Conservation (phyloP, 2,888 invertebrate genomes). For the Petrophora chlorosata region DNA sequence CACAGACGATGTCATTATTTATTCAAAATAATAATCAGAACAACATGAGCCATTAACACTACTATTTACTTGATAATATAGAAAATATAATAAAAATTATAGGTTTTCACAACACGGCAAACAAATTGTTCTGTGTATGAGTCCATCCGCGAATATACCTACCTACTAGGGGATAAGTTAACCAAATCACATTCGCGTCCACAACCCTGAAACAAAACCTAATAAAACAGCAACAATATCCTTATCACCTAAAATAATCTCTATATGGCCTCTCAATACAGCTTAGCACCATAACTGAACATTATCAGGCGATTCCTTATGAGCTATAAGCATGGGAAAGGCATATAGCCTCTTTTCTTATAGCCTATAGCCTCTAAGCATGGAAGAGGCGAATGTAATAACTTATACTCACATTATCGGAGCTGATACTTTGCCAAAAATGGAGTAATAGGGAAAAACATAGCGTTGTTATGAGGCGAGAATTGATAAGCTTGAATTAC, state of each 20-base stretch:
- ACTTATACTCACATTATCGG: conserved; percentile 14
- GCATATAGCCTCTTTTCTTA: not conserved
- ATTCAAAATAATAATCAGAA: too few relatives aligned
- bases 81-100: too few relatives aligned
- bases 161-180: too few relatives aligned
- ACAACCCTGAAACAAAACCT: not conserved
- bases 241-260: conserved; percentile 16
- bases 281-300: conserved; percentile 22
- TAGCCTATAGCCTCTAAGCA: conserved; percentile 15
- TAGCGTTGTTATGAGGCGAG: conserved; percentile 16
- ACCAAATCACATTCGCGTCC: not conserved
- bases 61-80: too few relatives aligned
- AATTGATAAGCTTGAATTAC: conserved; percentile 21
- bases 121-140: too few relatives aligned
- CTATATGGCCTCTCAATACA: conserved; percentile 16
- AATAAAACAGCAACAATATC: conserved; percentile 8
- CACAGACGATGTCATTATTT: too few relatives aligned
- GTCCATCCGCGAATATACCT: too few relatives aligned
- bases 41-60: too few relatives aligned
- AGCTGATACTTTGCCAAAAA: conserved; percentile 21
- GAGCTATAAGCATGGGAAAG: conserved; percentile 28
- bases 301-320: conserved; percentile 27
- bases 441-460: conserved; percentile 18
- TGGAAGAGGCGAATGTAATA: conserved; percentile 19
- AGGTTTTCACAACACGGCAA: too few relatives aligned